phyloP scores from a whole-genome alignment of 2,797 vertebrate species.

The Hoplostethus mediterraneus region DNA sequence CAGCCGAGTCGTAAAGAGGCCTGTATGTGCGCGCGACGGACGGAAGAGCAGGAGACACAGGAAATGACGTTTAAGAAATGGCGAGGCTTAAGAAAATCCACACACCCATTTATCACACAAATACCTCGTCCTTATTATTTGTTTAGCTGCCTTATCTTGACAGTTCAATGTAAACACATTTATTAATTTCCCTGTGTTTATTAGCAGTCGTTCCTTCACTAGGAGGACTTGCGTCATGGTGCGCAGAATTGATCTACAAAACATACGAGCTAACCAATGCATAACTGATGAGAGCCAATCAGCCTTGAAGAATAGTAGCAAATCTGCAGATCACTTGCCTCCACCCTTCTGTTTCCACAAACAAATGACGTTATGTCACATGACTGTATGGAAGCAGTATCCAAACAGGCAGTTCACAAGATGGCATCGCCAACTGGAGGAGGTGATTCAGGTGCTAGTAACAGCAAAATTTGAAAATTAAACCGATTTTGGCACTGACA shows the following conservation, averaged over 20 bases:
- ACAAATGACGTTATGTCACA: constrained; percentile 51
- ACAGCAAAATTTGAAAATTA: neutral
- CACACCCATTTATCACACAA: neutral
- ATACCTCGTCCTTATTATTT: neutral
- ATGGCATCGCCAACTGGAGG: constrained; percentile 82
- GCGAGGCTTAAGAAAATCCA: constrained; percentile 6
- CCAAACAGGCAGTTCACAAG: constrained; percentile 66
- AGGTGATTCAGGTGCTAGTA: constrained; percentile 68
- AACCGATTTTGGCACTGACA: constrained; percentile 25
- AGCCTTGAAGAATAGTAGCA: neutral
- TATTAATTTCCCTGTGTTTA: too few relatives aligned
- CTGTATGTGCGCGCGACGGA: constrained; percentile 67
- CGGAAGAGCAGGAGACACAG: constrained; percentile 64
- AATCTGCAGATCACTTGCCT: neutral
- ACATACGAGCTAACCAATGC: neutral
- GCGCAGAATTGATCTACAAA: constrained; percentile 1
- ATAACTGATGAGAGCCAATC: neutral
- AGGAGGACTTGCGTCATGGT: neutral
- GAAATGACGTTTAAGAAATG: constrained; percentile 73
- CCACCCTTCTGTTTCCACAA: constrained; percentile 1
- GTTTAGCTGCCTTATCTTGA: neutral
- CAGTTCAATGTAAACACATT: neutral
- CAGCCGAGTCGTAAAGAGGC: constrained; percentile 86
- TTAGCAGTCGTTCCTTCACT: neutral
- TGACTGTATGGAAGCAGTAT: constrained; percentile 64